Base-by-base conservation (phyloP, 1,140 invertebrate species). In the Bombyx mandarina region DNA sequence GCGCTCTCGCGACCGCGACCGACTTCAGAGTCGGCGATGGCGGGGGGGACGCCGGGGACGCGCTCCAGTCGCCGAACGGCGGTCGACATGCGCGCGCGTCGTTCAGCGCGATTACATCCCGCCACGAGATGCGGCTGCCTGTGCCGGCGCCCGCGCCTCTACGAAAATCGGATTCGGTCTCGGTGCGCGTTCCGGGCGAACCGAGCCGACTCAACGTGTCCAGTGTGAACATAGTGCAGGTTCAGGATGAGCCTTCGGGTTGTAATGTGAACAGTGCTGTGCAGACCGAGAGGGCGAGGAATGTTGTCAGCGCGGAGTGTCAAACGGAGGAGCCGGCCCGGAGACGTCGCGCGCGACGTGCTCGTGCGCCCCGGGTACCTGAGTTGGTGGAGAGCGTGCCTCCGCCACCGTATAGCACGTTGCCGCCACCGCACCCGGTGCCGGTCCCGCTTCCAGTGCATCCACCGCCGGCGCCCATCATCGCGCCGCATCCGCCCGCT, bases 401-500 rank as follows among this genome's bases (percentile, higher is more conserved):
- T 50, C 87, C 87, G 62, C 87, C 87, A 65, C 86, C 85, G 22
- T 88, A 88, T 76, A 88, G 84, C 76, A 88, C 86, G 61, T 72
- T 88, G 61, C 87, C 87, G 58, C 86, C 67, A 53, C 63, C 62
- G 52, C 65, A 47, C n/a, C 61, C 55, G 45, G 57, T 63, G 50
- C 66, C 67, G 9, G 48, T 62, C 52, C 70, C 57, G 42, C 59
- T 63, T 57, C 73, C 54, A 46, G 60, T 67, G n/a, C 60, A 61
- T 26, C 61, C 69, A 8, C 73, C 72, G 26, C 63, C 75, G 1
- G 69, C 77, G 58, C 67, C 72, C 18, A 69, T 82, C 54, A 69
- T 80, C 57, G 60, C 75, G 22, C 66, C 76, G 55, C 82, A 77
- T 53, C 80, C 79, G 46, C 75, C 83, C 47, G 66, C 73, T 12